Base-by-base conservation (phyloP, 1,140 invertebrate species). In the Leucophenga varia region DNA sequence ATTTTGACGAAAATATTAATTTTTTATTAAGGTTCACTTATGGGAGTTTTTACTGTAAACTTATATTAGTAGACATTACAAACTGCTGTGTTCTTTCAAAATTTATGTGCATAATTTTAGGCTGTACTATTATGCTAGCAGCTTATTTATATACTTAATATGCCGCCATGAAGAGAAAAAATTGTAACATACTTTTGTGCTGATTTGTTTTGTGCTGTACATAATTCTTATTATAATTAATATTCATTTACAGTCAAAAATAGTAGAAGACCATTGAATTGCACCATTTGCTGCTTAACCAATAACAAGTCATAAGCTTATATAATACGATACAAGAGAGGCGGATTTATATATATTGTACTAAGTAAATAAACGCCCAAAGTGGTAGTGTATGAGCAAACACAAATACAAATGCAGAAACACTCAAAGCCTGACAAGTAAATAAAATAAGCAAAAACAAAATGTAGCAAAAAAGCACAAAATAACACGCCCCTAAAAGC, bases 91-190 rank as follows among this genome's bases (percentile, higher is more conserved):
- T n/a, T n/a, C n/a, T n/a, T n/a, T 25, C 10, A 43, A 41, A 53
- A 67, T 67, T 67, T 67, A 67, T 67, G 51, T 43, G 64, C 59
- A 39, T 46, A 48, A 54, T 61, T 49, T 52, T 61, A 54, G 57
- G 61, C 47, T n/a, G 21, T 17, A 38, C 61, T 67, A 61, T 67
- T 63, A 52, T n/a, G 43, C 46, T 36, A 52, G 20, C 30, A 17
- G 45, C 36, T 67, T 67, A 67, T 67, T 67, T 67, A 67, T 67
- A 59, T 34, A 54, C 59, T 52, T 51, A 39, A 50, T 63, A 59
- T 54, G 38, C n/a, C n/a, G n/a, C n/a, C n/a, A n/a, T n/a, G n/a
- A n/a, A n/a, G n/a, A n/a, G n/a, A n/a, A n/a, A 40, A 41, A 36
- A 17, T 52, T 48, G 48, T 52, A 52, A 55, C 55, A 55, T 52